Conservation (phyloP, 2,888 invertebrate genomes). For the Dicyrtoma fusca region DNA sequence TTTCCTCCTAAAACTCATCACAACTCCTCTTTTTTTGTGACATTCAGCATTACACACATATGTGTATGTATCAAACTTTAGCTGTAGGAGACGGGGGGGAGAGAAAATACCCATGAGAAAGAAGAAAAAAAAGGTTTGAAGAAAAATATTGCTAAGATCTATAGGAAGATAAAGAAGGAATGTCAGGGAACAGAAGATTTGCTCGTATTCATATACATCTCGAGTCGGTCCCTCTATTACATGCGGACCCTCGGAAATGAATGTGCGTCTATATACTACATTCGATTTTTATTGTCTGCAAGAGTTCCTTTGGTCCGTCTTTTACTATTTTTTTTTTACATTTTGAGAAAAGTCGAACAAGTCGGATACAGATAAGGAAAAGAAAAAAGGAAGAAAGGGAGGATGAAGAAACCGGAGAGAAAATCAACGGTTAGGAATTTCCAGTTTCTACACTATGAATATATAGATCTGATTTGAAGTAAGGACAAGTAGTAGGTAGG, state of each 20-base stretch:
- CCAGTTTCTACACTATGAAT: too few species aligned
- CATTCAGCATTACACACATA: conserved; percentile 4
- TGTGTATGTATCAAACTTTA: too few species aligned
- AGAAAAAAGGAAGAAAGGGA: conserved; percentile 1
- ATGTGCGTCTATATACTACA: conserved; percentile 1
- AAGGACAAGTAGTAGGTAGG: not conserved
- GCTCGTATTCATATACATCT: not conserved
- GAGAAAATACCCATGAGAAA: not conserved
- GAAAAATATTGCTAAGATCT: not conserved
- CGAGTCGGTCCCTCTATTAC: too few species aligned
- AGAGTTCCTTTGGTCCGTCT: not conserved
- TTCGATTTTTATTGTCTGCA: conserved; percentile 16
- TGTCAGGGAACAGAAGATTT: not conserved
- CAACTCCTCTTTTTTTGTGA: conserved; percentile 21
- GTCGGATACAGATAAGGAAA: not conserved
- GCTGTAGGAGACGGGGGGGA: too few species aligned
- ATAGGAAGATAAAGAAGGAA: not conserved
- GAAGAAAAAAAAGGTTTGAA: not conserved
- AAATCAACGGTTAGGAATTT: not conserved
- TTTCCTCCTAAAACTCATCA: conserved; percentile 32
- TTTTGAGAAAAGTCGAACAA: not conserved
- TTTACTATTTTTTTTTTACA: not conserved
- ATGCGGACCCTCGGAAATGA: not conserved
- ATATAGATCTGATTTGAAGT: too few species aligned
- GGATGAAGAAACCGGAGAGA: not conserved